Evolutionary conservation across 1,140 invertebrate genomes (phyloP).

Genomic region (Drosophila willistoni): DNA sequence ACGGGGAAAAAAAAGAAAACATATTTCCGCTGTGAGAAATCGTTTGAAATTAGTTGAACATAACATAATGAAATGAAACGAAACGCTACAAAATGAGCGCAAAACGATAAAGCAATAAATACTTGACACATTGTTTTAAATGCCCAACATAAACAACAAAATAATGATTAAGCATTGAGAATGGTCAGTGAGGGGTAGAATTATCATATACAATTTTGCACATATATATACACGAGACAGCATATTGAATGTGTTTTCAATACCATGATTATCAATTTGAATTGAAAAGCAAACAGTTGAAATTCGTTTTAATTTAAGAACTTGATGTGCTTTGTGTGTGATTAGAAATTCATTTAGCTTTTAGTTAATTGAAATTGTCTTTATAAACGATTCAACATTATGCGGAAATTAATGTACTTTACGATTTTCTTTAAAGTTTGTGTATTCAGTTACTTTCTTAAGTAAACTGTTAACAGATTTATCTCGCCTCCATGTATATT

Average conservation of each 20-base stretch:
- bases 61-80: constrained; percentile 43
- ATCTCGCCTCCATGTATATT: no score
- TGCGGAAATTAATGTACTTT: no score
- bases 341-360: no score
- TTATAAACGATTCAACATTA: no score
- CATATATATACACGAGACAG: neutral
- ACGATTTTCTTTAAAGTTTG: no score
- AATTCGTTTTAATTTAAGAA: no score
- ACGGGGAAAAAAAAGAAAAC: constrained; percentile 16
- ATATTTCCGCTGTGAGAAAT: constrained; percentile 63
- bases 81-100: neutral
- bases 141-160: constrained; percentile 47
- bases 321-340: no score
- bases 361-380: no score
- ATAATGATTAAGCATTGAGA: constrained; percentile 20
- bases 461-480: no score
- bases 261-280: neutral
- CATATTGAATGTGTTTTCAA: constrained; percentile 7
- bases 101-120: constrained; percentile 68
- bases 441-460: no score
- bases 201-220: neutral
- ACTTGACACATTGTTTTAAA: constrained; percentile 51
- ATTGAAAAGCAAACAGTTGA: neutral
- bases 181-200: neutral
- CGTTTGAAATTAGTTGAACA: constrained; percentile 71